Evolutionary conservation across 2,888 invertebrate species (phyloP).

Genomic region (Imbricaverruca yamaguchii): DNA sequence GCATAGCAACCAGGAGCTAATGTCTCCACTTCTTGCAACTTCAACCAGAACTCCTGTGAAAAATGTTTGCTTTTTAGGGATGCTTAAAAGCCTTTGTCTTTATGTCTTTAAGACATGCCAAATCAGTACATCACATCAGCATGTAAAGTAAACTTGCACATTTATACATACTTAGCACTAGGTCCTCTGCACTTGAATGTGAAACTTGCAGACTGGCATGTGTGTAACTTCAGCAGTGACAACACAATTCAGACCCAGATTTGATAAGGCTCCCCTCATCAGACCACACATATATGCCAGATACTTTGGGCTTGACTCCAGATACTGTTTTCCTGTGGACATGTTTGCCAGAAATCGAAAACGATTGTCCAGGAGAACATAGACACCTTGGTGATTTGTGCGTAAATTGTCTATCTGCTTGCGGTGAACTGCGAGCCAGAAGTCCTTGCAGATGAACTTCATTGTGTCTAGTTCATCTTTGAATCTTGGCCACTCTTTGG

Average conservation of each 20-base stretch:
- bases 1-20: too few species aligned
- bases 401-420: conserved; percentile 96
- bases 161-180: too few species aligned
- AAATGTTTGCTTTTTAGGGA: too few species aligned
- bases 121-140: too few species aligned
- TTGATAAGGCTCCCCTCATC: conserved; percentile 87
- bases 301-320: conserved; percentile 81
- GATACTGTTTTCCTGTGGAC: conserved; percentile 79
- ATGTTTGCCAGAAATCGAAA: conserved; percentile 85
- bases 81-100: too few species aligned
- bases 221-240: conserved; percentile 91
- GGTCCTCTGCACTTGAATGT: conserved; percentile 40
- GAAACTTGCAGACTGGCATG: conserved; percentile 88
- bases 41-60: too few species aligned
- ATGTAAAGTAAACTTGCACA: too few species aligned
- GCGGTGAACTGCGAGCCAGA: conserved; percentile 95
- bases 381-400: conserved; percentile 97
- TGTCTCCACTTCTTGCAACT: too few species aligned
- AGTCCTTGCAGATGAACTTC: conserved; percentile 98
- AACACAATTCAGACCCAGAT: conserved; percentile 84
- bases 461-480: conserved; percentile 96
- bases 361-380: conserved; percentile 92
- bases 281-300: conserved; percentile 94
- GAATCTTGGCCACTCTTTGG: conserved; percentile 85
- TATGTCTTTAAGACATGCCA: too few species aligned